A percentile compares a stretch with the other conserved stretches of the same genome.
Conservation (phyloP, 2,888 invertebrate genomes). For the Sisyra terminalis region DNA sequence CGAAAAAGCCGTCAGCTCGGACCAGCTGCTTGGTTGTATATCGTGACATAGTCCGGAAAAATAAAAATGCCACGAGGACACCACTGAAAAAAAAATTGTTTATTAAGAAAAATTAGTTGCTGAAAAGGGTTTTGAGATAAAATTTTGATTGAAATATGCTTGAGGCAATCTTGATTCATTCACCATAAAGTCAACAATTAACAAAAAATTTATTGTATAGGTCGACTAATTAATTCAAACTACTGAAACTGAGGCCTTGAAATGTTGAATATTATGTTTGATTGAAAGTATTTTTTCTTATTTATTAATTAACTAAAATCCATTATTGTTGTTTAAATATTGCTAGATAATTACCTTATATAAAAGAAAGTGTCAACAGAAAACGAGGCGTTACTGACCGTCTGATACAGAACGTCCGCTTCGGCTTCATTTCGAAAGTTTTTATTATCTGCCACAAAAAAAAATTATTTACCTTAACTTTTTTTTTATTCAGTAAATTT, state of each 20-base stretch:
- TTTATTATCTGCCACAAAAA: constrained; percentile 28
- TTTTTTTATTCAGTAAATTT: neutral
- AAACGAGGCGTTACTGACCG: constrained; percentile 35
- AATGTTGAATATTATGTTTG: neutral
- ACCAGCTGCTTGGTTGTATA: constrained; percentile 31
- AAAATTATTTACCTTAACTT: neutral
- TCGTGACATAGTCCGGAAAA: constrained; percentile 36
- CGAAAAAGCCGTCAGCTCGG: constrained; percentile 27
- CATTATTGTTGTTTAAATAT: neutral
- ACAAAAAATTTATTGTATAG: too few species aligned
- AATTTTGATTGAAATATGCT: too few species aligned
- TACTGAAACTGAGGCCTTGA: neutral
- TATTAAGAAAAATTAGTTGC: too few species aligned
- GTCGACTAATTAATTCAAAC: too few species aligned
- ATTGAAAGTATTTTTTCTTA: neutral
- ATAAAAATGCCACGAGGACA: constrained; percentile 39
- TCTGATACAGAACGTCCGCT: constrained; percentile 30
- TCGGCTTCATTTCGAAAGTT: constrained; percentile 26
- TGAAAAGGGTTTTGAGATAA: too few species aligned
- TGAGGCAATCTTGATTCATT: too few species aligned
- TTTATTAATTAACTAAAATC: neutral
- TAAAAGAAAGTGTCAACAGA: constrained; percentile 45
- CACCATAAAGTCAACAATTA: too few species aligned
- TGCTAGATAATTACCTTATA: constrained; percentile 33
- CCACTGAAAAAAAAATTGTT: constrained; percentile 35